Conservation (phyloP, 2,797 vertebrate genomes). For the Sebastes alutus region DNA sequence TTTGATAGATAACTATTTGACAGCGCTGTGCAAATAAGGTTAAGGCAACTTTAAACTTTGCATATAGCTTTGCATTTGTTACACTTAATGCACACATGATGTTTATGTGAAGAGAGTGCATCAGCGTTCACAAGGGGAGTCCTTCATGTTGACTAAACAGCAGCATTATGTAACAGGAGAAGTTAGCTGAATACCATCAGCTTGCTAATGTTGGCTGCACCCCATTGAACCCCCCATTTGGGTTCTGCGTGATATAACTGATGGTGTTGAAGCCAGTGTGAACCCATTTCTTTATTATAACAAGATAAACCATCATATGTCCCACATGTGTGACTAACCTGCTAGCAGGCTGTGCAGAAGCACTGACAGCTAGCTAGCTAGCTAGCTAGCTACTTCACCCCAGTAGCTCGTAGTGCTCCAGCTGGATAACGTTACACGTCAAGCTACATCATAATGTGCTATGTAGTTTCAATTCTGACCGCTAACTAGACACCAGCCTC, state of each 20-base stretch:
- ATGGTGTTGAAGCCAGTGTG: rapidly evolving
- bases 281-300: too few species aligned
- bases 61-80: not conserved
- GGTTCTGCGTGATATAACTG: not conserved
- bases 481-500: rapidly evolving
- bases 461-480: not conserved
- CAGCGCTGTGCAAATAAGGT: not conserved
- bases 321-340: not conserved
- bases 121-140: too few species aligned
- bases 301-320: not conserved
- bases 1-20: not conserved
- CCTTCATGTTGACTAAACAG: not conserved
- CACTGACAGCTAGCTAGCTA: not conserved
- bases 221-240: not conserved
- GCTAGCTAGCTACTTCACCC: not conserved
- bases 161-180: constrained; percentile 48
- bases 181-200: constrained; percentile 5
- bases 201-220: not conserved
- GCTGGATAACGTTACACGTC: not conserved
- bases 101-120: not conserved
- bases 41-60: not conserved
- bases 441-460: not conserved
- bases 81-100: too few species aligned
- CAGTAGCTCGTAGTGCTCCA: not conserved
- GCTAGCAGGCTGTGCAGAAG: not conserved